Percentiles rank a stretch among this genome's conserved stretches.
These are phyloP conservation scores for Microcaecilia unicolor DNA, from an alignment of 2,797 vertebrate genomes.

Conservation along the genomic window DNA sequence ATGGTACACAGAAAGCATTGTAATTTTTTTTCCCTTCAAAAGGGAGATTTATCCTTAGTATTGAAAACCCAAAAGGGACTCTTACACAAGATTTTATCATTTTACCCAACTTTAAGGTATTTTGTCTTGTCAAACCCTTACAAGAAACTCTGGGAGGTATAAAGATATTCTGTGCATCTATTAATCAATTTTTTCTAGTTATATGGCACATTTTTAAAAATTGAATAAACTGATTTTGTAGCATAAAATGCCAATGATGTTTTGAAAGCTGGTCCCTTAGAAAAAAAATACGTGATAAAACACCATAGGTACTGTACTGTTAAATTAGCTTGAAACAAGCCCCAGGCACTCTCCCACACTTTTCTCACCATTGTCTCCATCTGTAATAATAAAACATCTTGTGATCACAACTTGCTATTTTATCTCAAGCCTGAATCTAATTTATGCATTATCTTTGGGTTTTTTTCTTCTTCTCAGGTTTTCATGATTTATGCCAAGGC, in stretches of 20 bases:
- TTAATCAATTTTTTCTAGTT: not conserved
- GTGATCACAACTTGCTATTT: constrained; percentile 64
- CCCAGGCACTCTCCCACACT: constrained; percentile 67
- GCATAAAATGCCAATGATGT: constrained; percentile 17
- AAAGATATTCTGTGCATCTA: not conserved
- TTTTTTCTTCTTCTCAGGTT: constrained; percentile 33
- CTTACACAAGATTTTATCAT: not conserved
- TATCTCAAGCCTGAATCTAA: constrained; percentile 76
- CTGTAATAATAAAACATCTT: constrained; percentile 83
- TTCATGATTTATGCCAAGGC: constrained; percentile 18
- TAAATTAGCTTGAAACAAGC: constrained; percentile 40
- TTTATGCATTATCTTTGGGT: constrained; percentile 61
- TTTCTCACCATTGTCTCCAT: constrained; percentile 69
- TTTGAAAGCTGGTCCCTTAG: not conserved
- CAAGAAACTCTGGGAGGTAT: constrained; percentile 2
- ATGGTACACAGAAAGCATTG: no score
- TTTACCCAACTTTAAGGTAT: not conserved
- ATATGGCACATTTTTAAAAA: constrained; percentile 3
- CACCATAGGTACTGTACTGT: constrained; percentile 25
- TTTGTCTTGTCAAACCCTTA: no score
- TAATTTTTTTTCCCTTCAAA: no score
- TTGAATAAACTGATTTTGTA: not conserved
- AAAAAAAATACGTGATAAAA: constrained; percentile 1
- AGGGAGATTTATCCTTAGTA: no score
- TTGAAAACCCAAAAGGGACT: no score